Percentiles rank a stretch among this genome's conserved stretches.
Conservation (phyloP, 2,888 invertebrate species). For the Euplexia lucipara region DNA sequence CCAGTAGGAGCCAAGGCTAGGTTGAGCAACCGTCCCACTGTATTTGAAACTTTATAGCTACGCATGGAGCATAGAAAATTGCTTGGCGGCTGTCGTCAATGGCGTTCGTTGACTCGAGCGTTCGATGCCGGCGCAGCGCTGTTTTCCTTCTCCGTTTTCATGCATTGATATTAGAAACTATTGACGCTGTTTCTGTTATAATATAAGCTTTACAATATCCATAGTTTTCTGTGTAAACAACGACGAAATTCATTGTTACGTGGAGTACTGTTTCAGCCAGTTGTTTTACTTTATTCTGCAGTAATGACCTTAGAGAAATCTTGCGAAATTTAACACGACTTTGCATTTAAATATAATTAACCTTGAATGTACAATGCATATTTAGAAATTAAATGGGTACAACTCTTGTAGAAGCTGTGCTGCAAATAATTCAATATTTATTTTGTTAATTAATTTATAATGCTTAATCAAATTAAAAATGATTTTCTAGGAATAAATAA, state of each 20-base stretch:
- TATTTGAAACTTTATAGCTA: slow-evolving; percentile 73
- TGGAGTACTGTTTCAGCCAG: slow-evolving; percentile 1
- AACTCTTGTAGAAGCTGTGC: slow-evolving; percentile 30
- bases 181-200: slow-evolving; percentile 79
- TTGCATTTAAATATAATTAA: slow-evolving; percentile 61
- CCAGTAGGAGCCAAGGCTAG: slow-evolving; percentile 91
- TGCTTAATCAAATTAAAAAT: neutral
- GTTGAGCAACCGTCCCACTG: slow-evolving; percentile 71
- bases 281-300: slow-evolving; percentile 25
- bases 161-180: slow-evolving; percentile 90
- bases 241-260: neutral
- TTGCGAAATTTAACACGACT: slow-evolving; percentile 55
- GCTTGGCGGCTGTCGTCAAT: slow-evolving; percentile 79
- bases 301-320: slow-evolving; percentile 48
- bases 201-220: slow-evolving; percentile 61
- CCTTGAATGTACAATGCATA: slow-evolving; percentile 59
- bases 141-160: slow-evolving; percentile 91
- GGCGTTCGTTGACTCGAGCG: slow-evolving; percentile 91
- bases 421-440: slow-evolving; percentile 50
- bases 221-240: slow-evolving; percentile 31
- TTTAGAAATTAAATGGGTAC: slow-evolving; percentile 47
- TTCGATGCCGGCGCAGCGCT: slow-evolving; percentile 89
- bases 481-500: neutral
- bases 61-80: slow-evolving; percentile 67
- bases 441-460: slow-evolving; percentile 14